A percentile compares a stretch with the other conserved stretches of the same genome.
phyloP scores from a whole-genome alignment of 2,113 vertebrate genomes.

The Labeo catla region DNA sequence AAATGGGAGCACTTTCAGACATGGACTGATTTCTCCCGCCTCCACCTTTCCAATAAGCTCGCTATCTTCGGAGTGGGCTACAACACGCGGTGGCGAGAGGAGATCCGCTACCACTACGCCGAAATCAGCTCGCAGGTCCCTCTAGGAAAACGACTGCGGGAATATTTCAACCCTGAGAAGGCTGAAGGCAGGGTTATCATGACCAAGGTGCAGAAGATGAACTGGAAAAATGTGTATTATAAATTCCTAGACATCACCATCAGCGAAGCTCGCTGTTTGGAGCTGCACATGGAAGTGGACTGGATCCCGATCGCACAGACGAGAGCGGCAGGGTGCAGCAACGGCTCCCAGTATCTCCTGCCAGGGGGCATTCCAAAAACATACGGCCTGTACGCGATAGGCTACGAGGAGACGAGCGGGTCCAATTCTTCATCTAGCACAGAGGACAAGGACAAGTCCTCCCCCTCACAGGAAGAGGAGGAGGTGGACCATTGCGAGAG shows the following conservation, averaged over 20 bases:
- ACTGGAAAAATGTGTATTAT: slow-evolving; percentile 99
- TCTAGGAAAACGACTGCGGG: slow-evolving; percentile 91
- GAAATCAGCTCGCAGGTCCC: slow-evolving; percentile 98
- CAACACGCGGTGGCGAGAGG: slow-evolving; percentile 96
- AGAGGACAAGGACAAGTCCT: slow-evolving; percentile 72
- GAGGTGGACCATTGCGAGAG: slow-evolving; percentile 74
- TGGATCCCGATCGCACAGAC: slow-evolving; percentile 93
- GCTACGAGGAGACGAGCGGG: slow-evolving; percentile 81
- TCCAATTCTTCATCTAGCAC: slow-evolving; percentile 53
- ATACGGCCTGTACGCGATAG: slow-evolving; percentile 91
- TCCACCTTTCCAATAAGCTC: slow-evolving; percentile 97
- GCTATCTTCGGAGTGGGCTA: slow-evolving; percentile 97
- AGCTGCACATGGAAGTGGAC: slow-evolving; percentile 96
- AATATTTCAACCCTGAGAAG: slow-evolving; percentile 98
- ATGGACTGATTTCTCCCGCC: slow-evolving; percentile 95
- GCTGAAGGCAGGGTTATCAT: slow-evolving; percentile 91
- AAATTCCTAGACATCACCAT: slow-evolving; percentile 98
- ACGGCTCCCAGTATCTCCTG: slow-evolving; percentile 89
- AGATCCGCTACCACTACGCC: slow-evolving; percentile 94
- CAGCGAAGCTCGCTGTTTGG: slow-evolving; percentile 92
- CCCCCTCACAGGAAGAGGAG: slow-evolving; percentile 60
- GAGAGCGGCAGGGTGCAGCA: slow-evolving; percentile 80
- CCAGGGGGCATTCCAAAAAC: slow-evolving; percentile 94
- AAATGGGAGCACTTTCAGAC: slow-evolving; percentile 98
- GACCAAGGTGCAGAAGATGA: slow-evolving; percentile 98